These are phyloP conservation scores for Pseudonaja textilis DNA, from an alignment of 2,113 vertebrate genomes.

Conservation along the genomic window DNA sequence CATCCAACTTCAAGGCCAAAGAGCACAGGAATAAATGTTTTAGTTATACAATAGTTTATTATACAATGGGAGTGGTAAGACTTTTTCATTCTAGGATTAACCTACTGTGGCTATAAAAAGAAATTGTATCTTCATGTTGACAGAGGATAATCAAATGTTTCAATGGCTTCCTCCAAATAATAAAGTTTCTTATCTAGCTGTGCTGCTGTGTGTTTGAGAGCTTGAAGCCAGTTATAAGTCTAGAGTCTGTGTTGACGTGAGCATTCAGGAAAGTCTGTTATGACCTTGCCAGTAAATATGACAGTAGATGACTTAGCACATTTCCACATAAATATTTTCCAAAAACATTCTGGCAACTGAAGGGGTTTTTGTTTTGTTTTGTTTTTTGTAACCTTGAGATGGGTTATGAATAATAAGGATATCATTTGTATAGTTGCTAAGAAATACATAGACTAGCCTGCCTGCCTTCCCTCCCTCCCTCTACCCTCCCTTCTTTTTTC, in stretches of 20 bases:
- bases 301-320: background rate
- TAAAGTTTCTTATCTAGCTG: background rate
- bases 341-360: background rate
- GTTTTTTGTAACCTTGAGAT: background rate
- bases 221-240: background rate
- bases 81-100: background rate
- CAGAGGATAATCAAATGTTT: background rate
- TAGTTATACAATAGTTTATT: background rate
- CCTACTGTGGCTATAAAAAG: background rate
- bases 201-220: background rate
- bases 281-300: background rate
- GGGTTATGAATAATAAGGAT: background rate
- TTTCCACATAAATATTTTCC: background rate
- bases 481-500: too few relatives aligned
- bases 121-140: background rate
- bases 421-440: background rate
- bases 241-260: background rate
- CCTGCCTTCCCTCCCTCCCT: background rate
- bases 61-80: background rate
- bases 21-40: background rate
- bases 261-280: background rate
- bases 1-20: background rate
- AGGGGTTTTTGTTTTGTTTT: background rate
- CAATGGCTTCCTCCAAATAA: background rate
- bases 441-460: background rate